phyloP scores from a whole-genome alignment of 2,888 invertebrate species.

The Gisinianus flammeolus region DNA sequence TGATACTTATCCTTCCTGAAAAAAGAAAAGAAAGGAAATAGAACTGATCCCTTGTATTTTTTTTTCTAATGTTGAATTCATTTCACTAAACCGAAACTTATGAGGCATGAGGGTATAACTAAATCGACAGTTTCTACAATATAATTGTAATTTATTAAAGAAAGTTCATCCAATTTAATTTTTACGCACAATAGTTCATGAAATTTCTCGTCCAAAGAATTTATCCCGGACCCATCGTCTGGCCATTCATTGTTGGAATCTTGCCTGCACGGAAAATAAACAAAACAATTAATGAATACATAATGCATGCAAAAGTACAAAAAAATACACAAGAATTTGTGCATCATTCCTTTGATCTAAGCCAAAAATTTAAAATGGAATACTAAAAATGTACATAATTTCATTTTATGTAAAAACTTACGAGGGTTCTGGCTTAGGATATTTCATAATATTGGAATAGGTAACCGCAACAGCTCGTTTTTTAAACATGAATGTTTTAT shows the following conservation, averaged over 20 bases:
- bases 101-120: too few relatives aligned
- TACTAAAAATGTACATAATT: not conserved
- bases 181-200: not conserved
- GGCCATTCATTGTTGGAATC: not conserved
- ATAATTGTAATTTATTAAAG: too few relatives aligned
- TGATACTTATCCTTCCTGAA: constrained; percentile 43
- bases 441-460: not conserved
- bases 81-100: too few relatives aligned
- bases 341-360: too few relatives aligned
- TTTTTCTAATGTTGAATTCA: too few relatives aligned
- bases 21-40: constrained; percentile 20
- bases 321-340: too few relatives aligned
- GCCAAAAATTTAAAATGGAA: too few relatives aligned
- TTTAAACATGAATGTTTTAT: not conserved
- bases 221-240: not conserved
- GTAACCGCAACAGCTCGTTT: not conserved
- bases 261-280: not conserved
- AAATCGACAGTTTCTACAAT: too few relatives aligned
- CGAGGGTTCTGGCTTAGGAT: not conserved
- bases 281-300: not conserved
- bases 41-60: too few relatives aligned
- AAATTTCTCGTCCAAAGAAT: not conserved
- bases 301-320: not conserved
- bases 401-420: not conserved
- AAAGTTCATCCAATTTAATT: too few relatives aligned